These are phyloP conservation scores for Ursus arctos DNA, from an alignment of 2,113 vertebrate species.

Conservation along the genomic window DNA sequence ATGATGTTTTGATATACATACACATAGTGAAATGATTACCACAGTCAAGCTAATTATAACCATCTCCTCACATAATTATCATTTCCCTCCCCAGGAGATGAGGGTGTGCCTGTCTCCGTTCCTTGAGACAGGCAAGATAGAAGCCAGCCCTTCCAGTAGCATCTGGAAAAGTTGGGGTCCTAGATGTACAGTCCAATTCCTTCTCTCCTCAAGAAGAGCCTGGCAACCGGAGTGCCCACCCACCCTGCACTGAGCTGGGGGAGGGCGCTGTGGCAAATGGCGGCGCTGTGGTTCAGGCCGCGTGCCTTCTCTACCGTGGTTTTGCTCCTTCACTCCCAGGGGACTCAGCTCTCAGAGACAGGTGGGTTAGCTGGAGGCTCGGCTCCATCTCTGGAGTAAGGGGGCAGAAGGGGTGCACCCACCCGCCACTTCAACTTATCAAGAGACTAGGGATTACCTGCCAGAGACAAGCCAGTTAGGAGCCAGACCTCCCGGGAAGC, in stretches of 20 bases:
- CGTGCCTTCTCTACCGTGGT: accelerated
- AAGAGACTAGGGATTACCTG: background rate
- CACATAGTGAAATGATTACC: background rate
- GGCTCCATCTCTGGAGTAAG: too few relatives aligned
- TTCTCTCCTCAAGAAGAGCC: background rate
- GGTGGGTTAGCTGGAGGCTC: too few relatives aligned
- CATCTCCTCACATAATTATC: background rate
- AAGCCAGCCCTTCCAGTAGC: background rate
- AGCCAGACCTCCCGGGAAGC: background rate
- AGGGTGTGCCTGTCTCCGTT: background rate
- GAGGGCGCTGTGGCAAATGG: background rate
- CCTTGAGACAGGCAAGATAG: background rate
- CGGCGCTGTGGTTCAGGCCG: background rate
- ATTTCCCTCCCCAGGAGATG: background rate
- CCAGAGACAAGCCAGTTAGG: background rate
- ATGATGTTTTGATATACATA: background rate
- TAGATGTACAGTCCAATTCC: background rate
- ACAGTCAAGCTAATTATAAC: background rate
- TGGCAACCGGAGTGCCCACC: background rate
- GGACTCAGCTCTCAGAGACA: background rate
- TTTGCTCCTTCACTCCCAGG: background rate
- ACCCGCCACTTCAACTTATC: background rate
- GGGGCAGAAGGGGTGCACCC: background rate
- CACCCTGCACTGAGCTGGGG: background rate
- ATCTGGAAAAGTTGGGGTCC: background rate